Base-by-base conservation (phyloP, 2,888 invertebrate genomes). In the Mesorhabditis sp. region DNA sequence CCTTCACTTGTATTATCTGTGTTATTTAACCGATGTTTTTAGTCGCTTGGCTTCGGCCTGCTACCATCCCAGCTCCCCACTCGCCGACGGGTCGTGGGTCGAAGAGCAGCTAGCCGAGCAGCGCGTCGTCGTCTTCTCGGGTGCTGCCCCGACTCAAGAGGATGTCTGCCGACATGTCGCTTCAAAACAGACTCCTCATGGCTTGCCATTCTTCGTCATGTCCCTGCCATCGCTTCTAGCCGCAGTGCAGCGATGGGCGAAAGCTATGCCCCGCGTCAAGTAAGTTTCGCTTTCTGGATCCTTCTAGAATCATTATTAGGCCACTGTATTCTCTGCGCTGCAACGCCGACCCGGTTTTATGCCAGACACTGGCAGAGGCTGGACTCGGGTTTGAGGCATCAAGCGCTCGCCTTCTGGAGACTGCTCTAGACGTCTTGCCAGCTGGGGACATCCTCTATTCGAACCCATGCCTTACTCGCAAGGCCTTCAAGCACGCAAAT, bases 381-480 rank as follows among this genome's bases (percentile, higher is more conserved):
- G 96, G 95, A 63, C 90, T 91, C 62, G 92, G 92, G 75, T 98
- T 98, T 88, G 97, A 97, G 89, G 97, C 96, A 89, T 95, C 96
- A 67, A 95, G 95, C 74, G 94, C 94, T 89, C 86, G 86, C n/a
- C 76, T 78, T 77, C 72, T 70, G 5, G 68, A 71, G 43, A 72
- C 41, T 67, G 71, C 71, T 4, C 65, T 65, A 5, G 43, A 67
- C 5, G 67, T 73, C 45, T 70, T 75, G 10, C 72, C 76, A 28
- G 67, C 74, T 4, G 50, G 69, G 7, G 67, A 73, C 58, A 64
- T 75, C 13, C 61, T 78, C 5, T 71, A 72, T 64, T 67, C 69
- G 66, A 69, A 70, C 4, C 74, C 71, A 4, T 50, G 58, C n/a
- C 58, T 50, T n/a, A 50, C 58, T 50, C 58, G 58, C 7, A 50